Conservation (phyloP, 1,140 invertebrate species). For the Drosophila asahinai region DNA sequence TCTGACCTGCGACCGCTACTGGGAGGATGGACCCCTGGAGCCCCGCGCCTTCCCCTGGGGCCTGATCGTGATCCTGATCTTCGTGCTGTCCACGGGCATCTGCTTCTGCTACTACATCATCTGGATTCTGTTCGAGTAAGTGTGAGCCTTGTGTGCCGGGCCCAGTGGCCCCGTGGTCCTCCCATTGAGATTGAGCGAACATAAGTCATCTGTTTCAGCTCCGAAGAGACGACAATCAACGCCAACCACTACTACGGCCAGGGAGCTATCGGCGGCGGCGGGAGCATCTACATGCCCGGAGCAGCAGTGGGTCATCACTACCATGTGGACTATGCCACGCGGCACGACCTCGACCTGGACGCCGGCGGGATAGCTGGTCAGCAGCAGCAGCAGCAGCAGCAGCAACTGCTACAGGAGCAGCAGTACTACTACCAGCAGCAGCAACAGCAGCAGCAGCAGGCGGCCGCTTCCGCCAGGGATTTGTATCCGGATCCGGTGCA, state of each 20-base stretch:
- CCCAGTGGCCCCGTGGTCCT: slow-evolving; percentile 4
- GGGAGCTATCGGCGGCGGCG: slow-evolving; percentile 39
- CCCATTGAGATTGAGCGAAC: slow-evolving; percentile 79
- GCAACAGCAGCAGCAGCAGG: slow-evolving; percentile 40
- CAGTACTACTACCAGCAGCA: slow-evolving; percentile 53
- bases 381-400: slow-evolving; percentile 43
- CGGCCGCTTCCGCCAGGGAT: slow-evolving; percentile 49
- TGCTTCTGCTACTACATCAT: slow-evolving; percentile 96
- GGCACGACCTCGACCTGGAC: slow-evolving; percentile 63
- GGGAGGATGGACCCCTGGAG: slow-evolving; percentile 92
- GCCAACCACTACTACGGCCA: slow-evolving; percentile 67
- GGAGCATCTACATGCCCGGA: slow-evolving; percentile 77
- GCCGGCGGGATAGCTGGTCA: slow-evolving; percentile 71
- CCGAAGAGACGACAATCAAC: slow-evolving; percentile 85
- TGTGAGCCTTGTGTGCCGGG: slow-evolving; percentile 59
- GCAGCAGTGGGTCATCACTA: slow-evolving; percentile 61
- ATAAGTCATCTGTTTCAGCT: slow-evolving; percentile 84
- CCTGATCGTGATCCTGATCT: slow-evolving; percentile 90
- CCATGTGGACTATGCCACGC: slow-evolving; percentile 67
- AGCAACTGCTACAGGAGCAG: slow-evolving; percentile 52
- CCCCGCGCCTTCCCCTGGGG: slow-evolving; percentile 92
- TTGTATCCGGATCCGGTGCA: slow-evolving; percentile 79
- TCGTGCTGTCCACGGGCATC: slow-evolving; percentile 91
- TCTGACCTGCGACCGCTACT: slow-evolving; percentile 95
- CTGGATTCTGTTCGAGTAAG: slow-evolving; percentile 95